Evolutionary conservation across 2,113 vertebrate species (phyloP).

Genomic region (Rana temporaria): DNA sequence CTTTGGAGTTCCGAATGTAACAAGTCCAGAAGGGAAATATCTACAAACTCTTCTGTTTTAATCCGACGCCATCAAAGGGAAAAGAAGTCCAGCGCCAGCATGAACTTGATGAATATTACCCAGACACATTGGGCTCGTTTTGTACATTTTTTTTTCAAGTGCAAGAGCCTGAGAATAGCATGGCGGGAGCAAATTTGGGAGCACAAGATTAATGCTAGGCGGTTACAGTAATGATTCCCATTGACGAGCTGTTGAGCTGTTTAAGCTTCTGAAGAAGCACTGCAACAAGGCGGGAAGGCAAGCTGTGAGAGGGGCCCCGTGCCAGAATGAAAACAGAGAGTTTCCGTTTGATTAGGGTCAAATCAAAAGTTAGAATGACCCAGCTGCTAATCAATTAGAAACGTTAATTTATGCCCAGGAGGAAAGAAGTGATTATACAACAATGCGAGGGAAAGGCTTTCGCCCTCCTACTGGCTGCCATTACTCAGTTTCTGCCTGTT

Average conservation of each 20-base stretch:
- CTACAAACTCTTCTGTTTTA: background rate
- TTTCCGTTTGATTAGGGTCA: slow-evolving; percentile 45
- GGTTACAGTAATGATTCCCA: slow-evolving; percentile 37
- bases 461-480: slow-evolving; percentile 1
- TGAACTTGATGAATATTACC: slow-evolving; percentile 35
- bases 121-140: slow-evolving; percentile 31
- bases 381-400: slow-evolving; percentile 54
- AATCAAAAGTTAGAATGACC: slow-evolving; percentile 53
- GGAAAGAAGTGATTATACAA: slow-evolving; percentile 26
- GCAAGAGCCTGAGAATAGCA: slow-evolving; percentile 15
- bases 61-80: slow-evolving; percentile 25
- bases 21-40: background rate
- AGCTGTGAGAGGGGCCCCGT: slow-evolving; percentile 36
- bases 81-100: slow-evolving; percentile 12
- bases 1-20: background rate
- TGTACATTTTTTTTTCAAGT: slow-evolving; percentile 35
- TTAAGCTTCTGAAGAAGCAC: slow-evolving; percentile 49
- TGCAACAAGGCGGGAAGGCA: slow-evolving; percentile 37
- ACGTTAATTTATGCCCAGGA: slow-evolving; percentile 49
- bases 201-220: slow-evolving; percentile 29
- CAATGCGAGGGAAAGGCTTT: background rate
- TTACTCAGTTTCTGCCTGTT: background rate
- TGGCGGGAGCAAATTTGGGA: slow-evolving; percentile 13
- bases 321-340: slow-evolving; percentile 6
- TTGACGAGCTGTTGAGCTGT: slow-evolving; percentile 34